These are phyloP conservation scores for Thalassophryne amazonica DNA, from an alignment of 2,797 vertebrate genomes.

Conservation along the genomic window DNA sequence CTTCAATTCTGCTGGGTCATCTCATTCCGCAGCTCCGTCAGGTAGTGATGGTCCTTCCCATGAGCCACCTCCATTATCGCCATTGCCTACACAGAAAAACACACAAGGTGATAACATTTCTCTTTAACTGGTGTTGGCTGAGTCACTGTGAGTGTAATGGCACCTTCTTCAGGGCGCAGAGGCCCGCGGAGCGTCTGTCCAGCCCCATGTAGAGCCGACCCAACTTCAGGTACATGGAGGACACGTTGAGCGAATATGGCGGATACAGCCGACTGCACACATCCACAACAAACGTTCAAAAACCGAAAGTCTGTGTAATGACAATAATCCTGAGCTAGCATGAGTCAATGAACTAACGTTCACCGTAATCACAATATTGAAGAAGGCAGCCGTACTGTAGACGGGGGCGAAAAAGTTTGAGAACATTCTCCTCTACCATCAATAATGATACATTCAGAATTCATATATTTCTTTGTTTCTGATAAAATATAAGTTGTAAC, in stretches of 20 bases:
- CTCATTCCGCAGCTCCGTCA: slow-evolving; percentile 86
- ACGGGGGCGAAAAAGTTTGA: no score
- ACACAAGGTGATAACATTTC: not conserved
- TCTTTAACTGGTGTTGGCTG: not conserved
- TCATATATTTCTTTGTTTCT: no score
- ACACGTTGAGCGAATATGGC: slow-evolving; percentile 90
- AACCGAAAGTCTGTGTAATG: no score
- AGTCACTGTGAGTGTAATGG: not conserved
- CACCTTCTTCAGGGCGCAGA: slow-evolving; percentile 87
- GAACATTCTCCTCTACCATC: no score
- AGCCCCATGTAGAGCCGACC: slow-evolving; percentile 85
- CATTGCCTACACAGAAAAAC: slow-evolving; percentile 79
- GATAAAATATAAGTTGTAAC: no score
- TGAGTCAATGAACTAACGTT: no score
- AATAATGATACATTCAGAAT: no score
- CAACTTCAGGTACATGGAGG: slow-evolving; percentile 95
- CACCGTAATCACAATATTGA: no score
- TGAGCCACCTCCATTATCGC: slow-evolving; percentile 94
- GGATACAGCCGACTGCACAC: slow-evolving; percentile 89
- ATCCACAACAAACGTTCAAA: no score
- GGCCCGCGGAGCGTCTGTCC: slow-evolving; percentile 73
- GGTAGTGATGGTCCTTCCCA: slow-evolving; percentile 90
- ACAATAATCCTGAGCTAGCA: no score
- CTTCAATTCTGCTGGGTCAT: slow-evolving; percentile 76
- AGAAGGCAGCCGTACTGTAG: no score